Evolutionary conservation across 2,113 vertebrate genomes (phyloP).

Genomic region (Austrofundulus limnaeus): DNA sequence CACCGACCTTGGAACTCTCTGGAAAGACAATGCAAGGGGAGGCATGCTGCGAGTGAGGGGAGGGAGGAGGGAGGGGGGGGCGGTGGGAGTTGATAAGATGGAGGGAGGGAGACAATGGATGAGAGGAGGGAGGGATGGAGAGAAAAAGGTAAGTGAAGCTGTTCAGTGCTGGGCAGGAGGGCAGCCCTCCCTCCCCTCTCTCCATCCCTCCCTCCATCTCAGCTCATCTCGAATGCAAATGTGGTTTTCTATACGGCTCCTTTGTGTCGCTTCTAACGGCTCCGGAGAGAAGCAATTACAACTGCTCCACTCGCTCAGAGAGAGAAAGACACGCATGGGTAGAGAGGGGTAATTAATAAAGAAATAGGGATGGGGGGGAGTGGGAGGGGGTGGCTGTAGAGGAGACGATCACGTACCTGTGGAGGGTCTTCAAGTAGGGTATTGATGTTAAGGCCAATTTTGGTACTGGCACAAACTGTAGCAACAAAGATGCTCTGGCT

Average conservation of each 20-base stretch:
- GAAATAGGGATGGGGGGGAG: conserved; percentile 61
- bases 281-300: conserved; percentile 79
- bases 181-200: conserved; percentile 59
- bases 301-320: conserved; percentile 73
- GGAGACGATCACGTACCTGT: conserved; percentile 53
- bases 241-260: conserved; percentile 71
- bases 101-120: conserved; percentile 59
- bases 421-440: conserved; percentile 40
- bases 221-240: conserved; percentile 79
- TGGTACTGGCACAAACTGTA: conserved; percentile 33
- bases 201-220: conserved; percentile 63
- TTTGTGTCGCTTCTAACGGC: conserved; percentile 73
- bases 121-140: conserved; percentile 36
- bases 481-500: conserved; percentile 25
- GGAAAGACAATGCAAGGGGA: conserved; percentile 76
- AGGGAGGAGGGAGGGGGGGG: conserved; percentile 36
- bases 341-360: conserved; percentile 77
- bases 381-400: conserved; percentile 38
- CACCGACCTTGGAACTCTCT: conserved; percentile 76
- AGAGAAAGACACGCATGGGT: conserved; percentile 68
- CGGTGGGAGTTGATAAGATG: conserved; percentile 57
- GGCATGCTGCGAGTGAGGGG: conserved; percentile 53
- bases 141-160: conserved; percentile 42
- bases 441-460: conserved; percentile 40
- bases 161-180: conserved; percentile 66